A percentile compares a stretch with the other conserved stretches of the same genome.
Evolutionary conservation across 2,888 invertebrate genomes (phyloP).

Genomic region (Gibbula magus): DNA sequence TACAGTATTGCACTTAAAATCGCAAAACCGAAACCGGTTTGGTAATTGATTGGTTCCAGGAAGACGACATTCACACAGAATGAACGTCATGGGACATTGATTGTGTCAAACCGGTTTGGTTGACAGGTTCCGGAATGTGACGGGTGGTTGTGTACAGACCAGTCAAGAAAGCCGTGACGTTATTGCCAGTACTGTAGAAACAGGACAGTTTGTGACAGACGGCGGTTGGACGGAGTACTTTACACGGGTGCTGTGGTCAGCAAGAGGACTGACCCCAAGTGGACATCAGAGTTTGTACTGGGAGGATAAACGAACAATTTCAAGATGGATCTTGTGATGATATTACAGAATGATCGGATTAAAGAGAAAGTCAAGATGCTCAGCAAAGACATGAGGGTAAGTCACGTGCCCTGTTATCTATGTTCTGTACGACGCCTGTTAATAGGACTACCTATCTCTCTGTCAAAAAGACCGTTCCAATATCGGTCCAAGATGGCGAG

Average conservation of each 20-base stretch:
- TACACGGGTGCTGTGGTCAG: background rate
- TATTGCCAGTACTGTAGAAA: background rate
- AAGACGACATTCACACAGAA: background rate
- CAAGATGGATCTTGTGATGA: slow-evolving; percentile 16
- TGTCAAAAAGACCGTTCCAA: too few species aligned
- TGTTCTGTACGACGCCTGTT: too few species aligned
- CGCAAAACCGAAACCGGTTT: slow-evolving; percentile 9
- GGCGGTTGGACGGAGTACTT: background rate
- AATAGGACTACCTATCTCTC: too few species aligned
- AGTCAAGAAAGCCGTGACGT: background rate
- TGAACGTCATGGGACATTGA: too few species aligned
- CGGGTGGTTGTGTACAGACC: background rate
- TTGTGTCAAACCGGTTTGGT: slow-evolving; percentile 10
- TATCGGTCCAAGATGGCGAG: too few species aligned
- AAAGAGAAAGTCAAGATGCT: slow-evolving; percentile 9
- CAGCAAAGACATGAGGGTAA: slow-evolving; percentile 16
- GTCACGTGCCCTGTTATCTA: background rate
- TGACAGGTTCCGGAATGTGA: background rate
- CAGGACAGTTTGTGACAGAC: background rate
- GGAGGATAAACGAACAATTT: background rate
- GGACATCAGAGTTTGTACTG: background rate
- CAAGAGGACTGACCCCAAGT: background rate
- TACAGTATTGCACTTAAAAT: background rate
- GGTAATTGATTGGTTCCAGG: background rate
- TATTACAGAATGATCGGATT: slow-evolving; percentile 11